Evolutionary conservation across 2,888 invertebrate genomes (phyloP), one percentile per base, ranked within the genome.

Genomic region (Catocala nupta): DNA sequence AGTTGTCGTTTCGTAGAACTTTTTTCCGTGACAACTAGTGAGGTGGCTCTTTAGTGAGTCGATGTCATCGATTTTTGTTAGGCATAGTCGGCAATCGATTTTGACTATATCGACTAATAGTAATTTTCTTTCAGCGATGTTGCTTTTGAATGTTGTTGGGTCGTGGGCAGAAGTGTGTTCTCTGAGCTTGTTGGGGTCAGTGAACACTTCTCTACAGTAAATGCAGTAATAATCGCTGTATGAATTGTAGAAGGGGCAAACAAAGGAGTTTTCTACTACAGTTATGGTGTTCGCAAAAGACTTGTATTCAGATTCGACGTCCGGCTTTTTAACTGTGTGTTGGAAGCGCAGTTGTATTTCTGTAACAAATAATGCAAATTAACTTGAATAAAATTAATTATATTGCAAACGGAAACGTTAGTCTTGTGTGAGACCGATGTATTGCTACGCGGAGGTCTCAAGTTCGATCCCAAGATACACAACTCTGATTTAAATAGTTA

Each of bases 71-170:
- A 93, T 89, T 16, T 53, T 73, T 34, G 77, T 73, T 0, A 82
- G 65, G 54, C 93, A 93, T 1, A 91, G 65, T 56, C 93, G 73
- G 54, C 93, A 93, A 65, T 93, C 92, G 45, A 93, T 85, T 63
- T 85, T 73, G 0, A 71, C 65, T 4, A 90, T 81, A 66, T 92
- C 92, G 4, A 92, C 77, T 77, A 90, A 83, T 0, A 87, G 70
- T 25, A 86, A 68, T 55, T 89, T 88, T 58, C 88, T 90, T 44
- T 81, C 87, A 0, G 78, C 75, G 0, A 88, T 79, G 3, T 73
- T 70, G 0, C 84, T 78, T 72, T 87, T 87, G 62, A 88, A 92
- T 0, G 80, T 81, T 0, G 56, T 73, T 0, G 91, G 91, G 13
- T 91, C 88, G 56, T 93, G 93, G 0, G 82, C 81, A 2, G 84